phyloP scores from a whole-genome alignment of 1,140 invertebrate species.

The Drosophila pseudoananassae region DNA sequence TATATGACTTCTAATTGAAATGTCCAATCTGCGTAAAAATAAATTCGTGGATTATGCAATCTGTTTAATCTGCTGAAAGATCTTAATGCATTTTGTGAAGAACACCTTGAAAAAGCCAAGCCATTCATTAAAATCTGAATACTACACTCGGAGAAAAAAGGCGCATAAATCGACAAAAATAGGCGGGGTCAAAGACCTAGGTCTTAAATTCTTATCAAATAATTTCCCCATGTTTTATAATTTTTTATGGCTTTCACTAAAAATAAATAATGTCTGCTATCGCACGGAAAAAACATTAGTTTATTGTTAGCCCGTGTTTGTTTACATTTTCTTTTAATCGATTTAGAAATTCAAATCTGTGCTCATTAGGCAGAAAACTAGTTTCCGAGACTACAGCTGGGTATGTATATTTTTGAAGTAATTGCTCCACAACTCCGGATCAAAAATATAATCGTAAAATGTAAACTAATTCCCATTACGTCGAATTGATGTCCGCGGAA shows the following conservation, averaged over 20 bases:
- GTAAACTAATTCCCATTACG: conserved; percentile 66
- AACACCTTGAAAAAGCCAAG: conserved; percentile 14
- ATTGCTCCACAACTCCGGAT: conserved; percentile 24
- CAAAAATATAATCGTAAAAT: conserved; percentile 49
- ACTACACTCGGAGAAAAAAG: neutral
- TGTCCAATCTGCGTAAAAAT: conserved; percentile 15
- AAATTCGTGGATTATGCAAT: conserved; percentile 17
- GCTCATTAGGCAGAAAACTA: conserved; percentile 38
- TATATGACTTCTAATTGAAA: conserved; percentile 5
- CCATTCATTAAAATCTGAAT: conserved; percentile 2
- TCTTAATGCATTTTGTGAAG: conserved; percentile 22
- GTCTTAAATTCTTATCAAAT: neutral
- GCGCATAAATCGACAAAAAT: neutral
- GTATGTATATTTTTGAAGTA: conserved; percentile 31
- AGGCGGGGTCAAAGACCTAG: neutral
- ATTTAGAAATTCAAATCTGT: conserved; percentile 45
- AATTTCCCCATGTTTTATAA: conserved; percentile 10
- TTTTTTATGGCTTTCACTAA: conserved; percentile 8
- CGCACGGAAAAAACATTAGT: conserved; percentile 3
- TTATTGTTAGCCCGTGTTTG: conserved; percentile 29
- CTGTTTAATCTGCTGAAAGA: conserved; percentile 18
- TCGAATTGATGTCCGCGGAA: conserved; percentile 70
- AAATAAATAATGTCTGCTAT: conserved; percentile 10
- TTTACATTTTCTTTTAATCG: conserved; percentile 26
- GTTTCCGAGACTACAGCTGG: conserved; percentile 10